Conservation (phyloP, 2,113 vertebrate species). For the Sus scrofa region T2T-Sscrofa CM000823.6:47848501-47849000, state of each 20-base stretch:
- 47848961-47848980: no score
- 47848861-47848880: no score
- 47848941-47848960: no score
- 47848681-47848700: slow-evolving; percentile 47
- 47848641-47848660: slow-evolving; percentile 33
- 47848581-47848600: neutral
- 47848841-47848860: no score
- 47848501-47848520: no score
- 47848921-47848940: no score
- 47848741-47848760: slow-evolving; percentile 29
- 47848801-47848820: no score
- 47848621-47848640: slow-evolving; percentile 6
- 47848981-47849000: no score
- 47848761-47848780: slow-evolving; percentile 23
- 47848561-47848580: neutral
- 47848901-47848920: no score
- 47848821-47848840: no score
- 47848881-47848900: no score
- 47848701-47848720: slow-evolving; percentile 41
- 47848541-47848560: neutral
- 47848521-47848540: neutral
- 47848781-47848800: slow-evolving; percentile 50
- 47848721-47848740: neutral
- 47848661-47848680: slow-evolving; percentile 30
- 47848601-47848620: neutral